Evolutionary conservation across 1,140 invertebrate genomes (phyloP), one percentile per base, ranked within the genome.

Genomic region (Drosophila saltans): DNA sequence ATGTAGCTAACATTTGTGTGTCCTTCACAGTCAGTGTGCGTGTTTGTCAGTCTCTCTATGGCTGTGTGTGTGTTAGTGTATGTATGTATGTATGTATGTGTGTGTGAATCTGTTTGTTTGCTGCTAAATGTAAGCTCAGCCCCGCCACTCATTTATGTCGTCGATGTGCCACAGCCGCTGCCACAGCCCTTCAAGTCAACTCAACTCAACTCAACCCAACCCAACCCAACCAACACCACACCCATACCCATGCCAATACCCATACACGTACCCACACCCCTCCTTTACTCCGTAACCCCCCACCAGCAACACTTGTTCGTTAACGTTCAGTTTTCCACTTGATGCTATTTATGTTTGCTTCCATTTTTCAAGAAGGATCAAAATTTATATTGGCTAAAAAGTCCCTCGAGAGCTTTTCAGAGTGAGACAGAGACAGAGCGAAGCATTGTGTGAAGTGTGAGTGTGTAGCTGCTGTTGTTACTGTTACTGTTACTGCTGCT

Each of bases 301-400:
- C 33, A 43, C 45, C 11, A 62, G 56, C 65, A 82, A 70, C 45
- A 58, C 66, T 75, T 73, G 82, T 86, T 86, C 83, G 83, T 86
- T 86, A 86, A 86, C 83, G 83, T 86, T 81, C 79, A 81, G 79
- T 81, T 89, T 88, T 86, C 84, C 84, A 89, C 84, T 89, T 89
- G 84, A 89, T 89, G 84, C 84, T 89, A 89, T 89, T 89, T 89
- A 89, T 89, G 84, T 89, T 89, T 89, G 84, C 84, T 84, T 89
- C 81, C 80, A 89, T 89, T 89, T 89, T 89, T 89, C 84, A 89
- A 89, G 85, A 89, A 89, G 84, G 84, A 88, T 88, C 84, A 88
- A 88, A 88, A 88, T 88, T 88, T 88, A 88, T 88, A 88, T 88
- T 88, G 84, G 84, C 84, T 88, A 88, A 88, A 88, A 88, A 88